A percentile compares a stretch with the other conserved stretches of the same genome.
Evolutionary conservation across 2,113 vertebrate genomes (phyloP).

Genomic region (Dipodomys merriami): DNA sequence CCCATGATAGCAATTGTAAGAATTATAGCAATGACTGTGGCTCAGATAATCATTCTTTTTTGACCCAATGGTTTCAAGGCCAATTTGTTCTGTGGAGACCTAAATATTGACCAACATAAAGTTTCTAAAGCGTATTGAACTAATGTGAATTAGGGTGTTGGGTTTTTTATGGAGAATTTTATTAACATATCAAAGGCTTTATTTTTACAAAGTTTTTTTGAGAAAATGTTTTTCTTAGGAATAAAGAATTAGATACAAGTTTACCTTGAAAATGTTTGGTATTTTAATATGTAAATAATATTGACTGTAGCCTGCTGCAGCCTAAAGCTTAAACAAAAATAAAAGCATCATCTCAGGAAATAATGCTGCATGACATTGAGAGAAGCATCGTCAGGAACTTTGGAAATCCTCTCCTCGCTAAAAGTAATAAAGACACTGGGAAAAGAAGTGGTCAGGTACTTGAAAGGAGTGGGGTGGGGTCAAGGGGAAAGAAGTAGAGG

Average conservation of each 20-base stretch:
- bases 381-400: not conserved
- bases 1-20: conserved; percentile 23
- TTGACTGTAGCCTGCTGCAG: not conserved
- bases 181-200: conserved; percentile 27
- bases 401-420: not conserved
- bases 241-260: conserved; percentile 16
- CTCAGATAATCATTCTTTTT: conserved; percentile 24
- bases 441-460: not conserved
- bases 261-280: conserved; percentile 14
- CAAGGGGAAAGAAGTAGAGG: no score
- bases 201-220: not conserved
- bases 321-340: not conserved
- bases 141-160: not conserved
- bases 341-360: not conserved
- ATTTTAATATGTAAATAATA: not conserved
- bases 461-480: no score
- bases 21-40: not conserved
- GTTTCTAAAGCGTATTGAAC: not conserved
- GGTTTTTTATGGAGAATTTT: not conserved
- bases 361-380: not conserved
- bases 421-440: not conserved
- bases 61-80: not conserved
- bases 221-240: conserved; percentile 29
- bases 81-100: not conserved
- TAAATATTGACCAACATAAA: not conserved